phyloP scores from a whole-genome alignment of 2,113 vertebrate genomes.

The Marcusenius ussheri region DNA sequence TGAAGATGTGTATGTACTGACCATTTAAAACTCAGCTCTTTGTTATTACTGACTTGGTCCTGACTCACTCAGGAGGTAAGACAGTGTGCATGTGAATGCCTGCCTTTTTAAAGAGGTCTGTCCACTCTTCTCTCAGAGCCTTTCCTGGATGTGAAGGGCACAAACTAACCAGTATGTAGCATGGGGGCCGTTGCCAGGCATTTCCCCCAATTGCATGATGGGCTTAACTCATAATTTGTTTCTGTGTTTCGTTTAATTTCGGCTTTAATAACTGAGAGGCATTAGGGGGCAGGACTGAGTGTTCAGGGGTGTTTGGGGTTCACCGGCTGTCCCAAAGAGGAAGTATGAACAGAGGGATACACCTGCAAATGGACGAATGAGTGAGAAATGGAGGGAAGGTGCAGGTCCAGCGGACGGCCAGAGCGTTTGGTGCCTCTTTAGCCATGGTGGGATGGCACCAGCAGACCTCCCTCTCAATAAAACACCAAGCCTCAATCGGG shows the following conservation, averaged over 20 bases:
- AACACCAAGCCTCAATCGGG: not conserved
- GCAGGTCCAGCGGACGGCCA: slow-evolving; percentile 27
- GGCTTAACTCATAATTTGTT: slow-evolving; percentile 6
- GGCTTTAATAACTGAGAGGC: slow-evolving; percentile 45
- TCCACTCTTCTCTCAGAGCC: slow-evolving; percentile 23
- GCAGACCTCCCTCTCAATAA: not conserved
- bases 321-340: slow-evolving; percentile 36
- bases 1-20: not conserved
- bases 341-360: slow-evolving; percentile 39
- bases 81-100: not conserved
- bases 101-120: slow-evolving; percentile 17
- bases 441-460: slow-evolving; percentile 10
- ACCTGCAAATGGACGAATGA: slow-evolving; percentile 17
- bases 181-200: not conserved
- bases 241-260: slow-evolving; percentile 39
- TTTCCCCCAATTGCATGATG: not conserved
- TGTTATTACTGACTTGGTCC: not conserved
- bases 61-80: not conserved
- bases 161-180: not conserved
- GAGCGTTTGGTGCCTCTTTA: slow-evolving; percentile 20
- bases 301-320: slow-evolving; percentile 43
- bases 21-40: not conserved
- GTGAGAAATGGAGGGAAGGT: slow-evolving; percentile 9
- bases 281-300: slow-evolving; percentile 26
- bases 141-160: slow-evolving; percentile 25